Base-by-base conservation (phyloP, 2,888 invertebrate genomes). In the Ophioninae sp. region DNA sequence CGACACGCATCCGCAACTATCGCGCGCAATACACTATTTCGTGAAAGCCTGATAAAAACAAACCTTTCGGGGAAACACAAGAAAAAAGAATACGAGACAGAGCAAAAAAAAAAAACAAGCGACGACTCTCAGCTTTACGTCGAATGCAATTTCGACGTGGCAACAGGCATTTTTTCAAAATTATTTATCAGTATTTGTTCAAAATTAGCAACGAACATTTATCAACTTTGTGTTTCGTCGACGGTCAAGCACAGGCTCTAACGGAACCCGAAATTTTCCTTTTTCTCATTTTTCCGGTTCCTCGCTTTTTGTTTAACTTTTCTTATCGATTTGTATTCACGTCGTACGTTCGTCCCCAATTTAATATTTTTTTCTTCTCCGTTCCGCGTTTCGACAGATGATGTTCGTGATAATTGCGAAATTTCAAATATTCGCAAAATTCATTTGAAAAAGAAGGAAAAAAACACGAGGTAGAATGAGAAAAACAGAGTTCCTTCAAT, bases 151-250 rank as follows among this genome's bases (percentile, higher is more conserved):
- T 17, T 56, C 56, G 37, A 61, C 20, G 67, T 50, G 23, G 21
- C 50, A 44, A 70, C 59, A 75, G n/a, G 64, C 3, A 30, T 30
- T 30, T 30, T 1, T 30, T 30, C 61, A 70, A 64, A 74, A 67
- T 73, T 44, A 37, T 64, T 64, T 50, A 69, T 72, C 74, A 75
- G 73, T 82, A 77, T 77, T 85, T 78, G 77, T 62, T 83, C 82
- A 76, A 78, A 78, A 78, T 78, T 61, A 21, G 23, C 13, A 7
- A n/a, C 23, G 13, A 21, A 21, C 50, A 69, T n/a, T 61, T 61
- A 41, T 21, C 30, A 79, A 23, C 10, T 8, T 41, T 74, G 30
- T 39, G n/a, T 61, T 80, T 50, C 41, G 67, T 37, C 59, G 50
- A 50, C 13, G 50, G 50, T 50, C 50, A 50, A 50, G 13, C 50